These are phyloP conservation scores for Gymnarchus niloticus DNA, from an alignment of 2,113 vertebrate genomes.

Conservation along the genomic window DNA sequence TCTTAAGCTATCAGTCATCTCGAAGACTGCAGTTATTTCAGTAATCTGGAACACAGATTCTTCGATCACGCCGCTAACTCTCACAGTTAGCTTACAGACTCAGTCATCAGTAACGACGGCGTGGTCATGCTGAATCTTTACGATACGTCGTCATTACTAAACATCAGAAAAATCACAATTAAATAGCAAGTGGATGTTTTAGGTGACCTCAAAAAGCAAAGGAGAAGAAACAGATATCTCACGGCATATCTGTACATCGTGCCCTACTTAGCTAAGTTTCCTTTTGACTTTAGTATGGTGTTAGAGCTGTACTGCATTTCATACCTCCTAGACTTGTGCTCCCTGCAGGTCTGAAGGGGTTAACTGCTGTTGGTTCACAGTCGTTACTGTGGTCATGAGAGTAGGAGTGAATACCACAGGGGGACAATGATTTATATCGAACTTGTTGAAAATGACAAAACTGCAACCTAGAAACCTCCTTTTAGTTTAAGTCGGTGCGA, in stretches of 20 bases:
- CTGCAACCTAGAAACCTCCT: conserved; percentile 72
- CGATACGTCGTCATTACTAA: conserved; percentile 12
- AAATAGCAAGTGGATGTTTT: conserved; percentile 43
- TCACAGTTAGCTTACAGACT: conserved; percentile 51
- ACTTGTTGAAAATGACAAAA: conserved; percentile 42
- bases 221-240: conserved; percentile 33
- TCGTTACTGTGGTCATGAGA: conserved; percentile 46
- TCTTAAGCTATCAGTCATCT: conserved; percentile 68
- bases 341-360: conserved; percentile 41
- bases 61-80: conserved; percentile 58
- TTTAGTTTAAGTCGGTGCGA: conserved; percentile 46
- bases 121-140: not conserved
- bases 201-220: conserved; percentile 60
- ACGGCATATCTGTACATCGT: conserved; percentile 48
- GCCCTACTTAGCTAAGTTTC: conserved; percentile 66
- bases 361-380: conserved; percentile 47
- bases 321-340: conserved; percentile 33
- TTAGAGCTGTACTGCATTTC: conserved; percentile 42
- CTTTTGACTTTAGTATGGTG: conserved; percentile 43
- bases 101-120: conserved; percentile 51
- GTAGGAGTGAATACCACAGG: not conserved
- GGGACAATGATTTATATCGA: conserved; percentile 45
- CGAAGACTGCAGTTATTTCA: conserved; percentile 72
- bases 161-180: conserved; percentile 35
- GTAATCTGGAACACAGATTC: conserved; percentile 66